Evolutionary conservation across 2,888 invertebrate species (phyloP), one percentile per base, ranked within the genome.

Genomic region (Drosophila longiperda): DNA sequence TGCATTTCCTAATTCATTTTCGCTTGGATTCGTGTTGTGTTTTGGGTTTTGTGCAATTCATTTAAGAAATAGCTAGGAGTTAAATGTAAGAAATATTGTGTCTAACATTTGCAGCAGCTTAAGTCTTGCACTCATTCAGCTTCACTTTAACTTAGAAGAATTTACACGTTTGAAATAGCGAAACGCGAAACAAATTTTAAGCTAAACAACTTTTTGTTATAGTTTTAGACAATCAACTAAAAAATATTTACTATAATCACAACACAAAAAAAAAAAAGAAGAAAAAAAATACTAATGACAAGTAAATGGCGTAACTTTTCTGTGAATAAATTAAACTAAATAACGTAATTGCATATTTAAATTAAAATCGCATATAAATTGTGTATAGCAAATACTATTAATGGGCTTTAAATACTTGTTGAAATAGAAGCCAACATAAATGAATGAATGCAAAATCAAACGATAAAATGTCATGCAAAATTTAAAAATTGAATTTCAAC

Each of bases 221-320:
- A 88, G 84, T 90, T 90, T 90, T 90, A 90, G 90, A 90, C 91
- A 89, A 89, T 90, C 89, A 90, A 80, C 70, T 66, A 57, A 61
- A 66, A 58, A 66, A 80, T 55, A 75, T 65, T 57, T 73, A 72
- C 65, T 67, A 64, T 70, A 75, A 75, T 71, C 45, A 58, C 78
- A 70, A 64, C 32, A 64, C 32, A 59, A 67, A 65, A 74, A 60
- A 4, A 64, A 34, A 49, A 58, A 58, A 66, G 52, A 53, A 63
- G 65, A 61, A 23, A 17, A 66, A 75, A 67, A 75, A 75, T 80
- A 75, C 82, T 66, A 87, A 83, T 83, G 88, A 88, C 90, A 90
- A 90, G 90, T 88, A 89, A 88, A 85, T 88, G 90, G 91, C 75
- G 91, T 78, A 90, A 88, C 91, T 82, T 88, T 90, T 90, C 90